These are phyloP conservation scores for Euglossa dilemma DNA, from an alignment of 1,140 invertebrate species.

Conservation along the genomic window DNA sequence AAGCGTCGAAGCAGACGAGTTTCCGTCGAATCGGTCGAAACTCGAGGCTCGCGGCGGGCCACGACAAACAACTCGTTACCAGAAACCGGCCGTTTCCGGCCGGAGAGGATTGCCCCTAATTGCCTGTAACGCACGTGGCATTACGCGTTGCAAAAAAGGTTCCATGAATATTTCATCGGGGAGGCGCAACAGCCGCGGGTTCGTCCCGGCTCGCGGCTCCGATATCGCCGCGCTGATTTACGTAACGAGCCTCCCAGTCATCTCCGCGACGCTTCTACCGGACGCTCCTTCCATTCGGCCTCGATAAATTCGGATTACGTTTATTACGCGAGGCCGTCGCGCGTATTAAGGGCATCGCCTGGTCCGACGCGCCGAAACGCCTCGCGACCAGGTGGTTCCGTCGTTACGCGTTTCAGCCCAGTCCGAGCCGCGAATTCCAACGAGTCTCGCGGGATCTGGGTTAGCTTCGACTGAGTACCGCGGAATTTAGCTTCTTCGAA, in stretches of 20 bases:
- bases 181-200: neutral
- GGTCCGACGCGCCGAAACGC: neutral
- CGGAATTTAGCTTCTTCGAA: no score
- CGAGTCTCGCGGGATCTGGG: no score
- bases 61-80: neutral
- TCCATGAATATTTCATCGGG: slow-evolving; percentile 19
- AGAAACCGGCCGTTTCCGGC: neutral
- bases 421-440: no score
- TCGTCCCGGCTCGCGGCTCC: neutral
- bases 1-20: no score
- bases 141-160: neutral
- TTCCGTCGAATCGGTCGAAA: neutral
- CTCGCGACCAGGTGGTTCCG: no score
- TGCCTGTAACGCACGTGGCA: neutral
- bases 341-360: neutral
- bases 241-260: neutral
- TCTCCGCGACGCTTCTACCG: neutral
- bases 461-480: no score
- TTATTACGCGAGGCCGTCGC: neutral
- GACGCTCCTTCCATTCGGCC: neutral
- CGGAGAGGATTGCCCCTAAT: neutral
- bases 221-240: neutral
- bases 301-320: slow-evolving; percentile 13
- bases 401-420: no score
- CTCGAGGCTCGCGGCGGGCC: neutral